Evolutionary conservation across 2,888 invertebrate species (phyloP), one percentile per base, ranked within the genome.

Genomic region (Mesopsocus fuscifrons): DNA sequence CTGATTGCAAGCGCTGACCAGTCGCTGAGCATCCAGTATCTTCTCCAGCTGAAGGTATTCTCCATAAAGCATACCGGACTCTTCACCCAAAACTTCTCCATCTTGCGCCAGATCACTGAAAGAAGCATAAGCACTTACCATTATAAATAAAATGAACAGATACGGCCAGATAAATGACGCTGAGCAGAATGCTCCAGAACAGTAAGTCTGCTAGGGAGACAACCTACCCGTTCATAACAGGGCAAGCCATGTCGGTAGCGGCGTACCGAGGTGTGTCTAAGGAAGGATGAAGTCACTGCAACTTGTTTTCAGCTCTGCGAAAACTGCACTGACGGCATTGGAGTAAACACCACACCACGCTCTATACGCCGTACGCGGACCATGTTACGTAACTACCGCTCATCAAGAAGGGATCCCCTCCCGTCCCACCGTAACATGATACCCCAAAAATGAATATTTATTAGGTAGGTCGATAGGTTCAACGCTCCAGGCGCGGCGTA

Each of bases 41-140:
- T 85, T 85, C 59, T 94, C 89, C 55, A 95, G 66, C 72, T 84
- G 80, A 45, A 94, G 66, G 56, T 94, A 94, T 54, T 91, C 88
- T 1, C 81, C 77, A 57, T 94, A 94, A 41, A 89, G 70, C 70
- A 88, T 79, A 1, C 88, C 89, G 4, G 74, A 71, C 47, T 79
- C 75, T 47, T 74, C 71, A 38, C 72, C 72, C 22, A 78, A 59
- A 16, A 71, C 72, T 44, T 67, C 67, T 1, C 69, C 72, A 44
- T 63, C 64, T 53, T 65, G 64, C 31, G 49, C 47, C 16, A 44
- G 44, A 21, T 56, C 55, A 9, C 54, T 55, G 6, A 5, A n/a
- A 9, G n/a, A 30, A 30, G n/a, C 9, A n/a, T 13, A 41, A 41
- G 11, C 3, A 4, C 22, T 41, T n/a, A 32, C 8, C 13, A 41